phyloP scores from a whole-genome alignment of 2,797 vertebrate species.

The Platalea minor region DNA sequence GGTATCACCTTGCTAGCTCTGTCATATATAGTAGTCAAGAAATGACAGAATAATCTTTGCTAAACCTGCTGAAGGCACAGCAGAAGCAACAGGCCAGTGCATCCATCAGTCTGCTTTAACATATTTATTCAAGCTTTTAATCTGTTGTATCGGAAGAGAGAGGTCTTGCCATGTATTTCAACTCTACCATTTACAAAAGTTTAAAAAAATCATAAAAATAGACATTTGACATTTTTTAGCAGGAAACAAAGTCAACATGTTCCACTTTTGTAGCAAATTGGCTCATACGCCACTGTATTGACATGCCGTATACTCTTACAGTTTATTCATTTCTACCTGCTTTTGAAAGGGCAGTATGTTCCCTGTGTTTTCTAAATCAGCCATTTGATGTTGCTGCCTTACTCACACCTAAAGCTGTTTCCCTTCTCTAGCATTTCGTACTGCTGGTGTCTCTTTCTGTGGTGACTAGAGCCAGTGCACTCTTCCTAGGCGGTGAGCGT shows the following conservation, averaged over 20 bases:
- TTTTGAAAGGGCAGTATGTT: constrained; percentile 22
- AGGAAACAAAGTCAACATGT: background rate
- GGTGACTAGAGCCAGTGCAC: background rate
- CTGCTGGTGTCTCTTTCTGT: background rate
- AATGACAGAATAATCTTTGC: constrained; percentile 39
- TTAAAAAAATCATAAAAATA: background rate
- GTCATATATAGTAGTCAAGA: background rate
- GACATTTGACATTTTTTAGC: background rate
- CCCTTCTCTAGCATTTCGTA: background rate
- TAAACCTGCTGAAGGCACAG: constrained; percentile 13
- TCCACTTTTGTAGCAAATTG: background rate
- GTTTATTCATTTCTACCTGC: background rate
- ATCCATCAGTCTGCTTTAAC: background rate
- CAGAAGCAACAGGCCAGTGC: background rate
- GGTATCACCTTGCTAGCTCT: background rate
- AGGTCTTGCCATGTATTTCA: background rate
- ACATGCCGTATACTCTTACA: background rate
- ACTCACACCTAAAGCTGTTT: background rate
- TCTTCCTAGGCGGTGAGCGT: background rate
- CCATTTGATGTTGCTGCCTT: background rate
- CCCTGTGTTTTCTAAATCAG: background rate
- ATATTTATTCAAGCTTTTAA: background rate
- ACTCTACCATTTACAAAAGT: background rate
- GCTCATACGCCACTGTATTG: background rate
- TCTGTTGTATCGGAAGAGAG: background rate